A percentile compares a stretch with the other conserved stretches of the same genome.
Evolutionary conservation across 2,888 invertebrate genomes (phyloP).

Genomic region (Seladonia tumulorum): DNA sequence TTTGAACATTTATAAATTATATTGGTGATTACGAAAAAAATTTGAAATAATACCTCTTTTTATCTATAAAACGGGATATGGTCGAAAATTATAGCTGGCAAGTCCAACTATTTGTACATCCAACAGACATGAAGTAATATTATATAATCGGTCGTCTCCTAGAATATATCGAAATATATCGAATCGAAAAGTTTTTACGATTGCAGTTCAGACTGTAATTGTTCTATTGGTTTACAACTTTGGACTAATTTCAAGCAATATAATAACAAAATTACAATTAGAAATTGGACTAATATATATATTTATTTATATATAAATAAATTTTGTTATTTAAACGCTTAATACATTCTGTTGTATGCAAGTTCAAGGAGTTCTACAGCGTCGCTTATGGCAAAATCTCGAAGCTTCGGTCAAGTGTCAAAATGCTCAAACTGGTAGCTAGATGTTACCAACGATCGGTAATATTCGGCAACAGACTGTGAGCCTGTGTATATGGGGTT

Average conservation of each 20-base stretch:
- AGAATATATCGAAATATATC: conserved; percentile 37
- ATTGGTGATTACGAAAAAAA: background rate
- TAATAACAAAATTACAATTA: background rate
- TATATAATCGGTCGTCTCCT: conserved; percentile 38
- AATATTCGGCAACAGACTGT: too few relatives aligned
- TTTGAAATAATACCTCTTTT: conserved; percentile 6
- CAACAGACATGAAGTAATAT: conserved; percentile 17
- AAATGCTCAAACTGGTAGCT: too few relatives aligned
- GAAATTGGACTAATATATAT: background rate
- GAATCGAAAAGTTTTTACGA: background rate
- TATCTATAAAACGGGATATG: background rate
- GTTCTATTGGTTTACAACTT: conserved; percentile 28
- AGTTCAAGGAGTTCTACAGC: too few relatives aligned
- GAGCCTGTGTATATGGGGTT: too few relatives aligned
- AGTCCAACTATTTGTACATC: too few relatives aligned
- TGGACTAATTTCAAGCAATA: background rate
- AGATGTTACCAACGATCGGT: too few relatives aligned
- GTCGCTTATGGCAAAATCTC: too few relatives aligned
- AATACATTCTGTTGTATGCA: too few relatives aligned
- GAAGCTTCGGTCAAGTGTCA: too few relatives aligned
- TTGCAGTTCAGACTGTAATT: background rate
- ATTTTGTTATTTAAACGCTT: too few relatives aligned
- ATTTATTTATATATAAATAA: too few relatives aligned
- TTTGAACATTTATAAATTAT: background rate
- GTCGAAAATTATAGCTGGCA: background rate